Evolutionary conservation across 2,113 vertebrate species (phyloP), one percentile per base, ranked within the genome.

Genomic region (Gnathonemus longibarbis): DNA sequence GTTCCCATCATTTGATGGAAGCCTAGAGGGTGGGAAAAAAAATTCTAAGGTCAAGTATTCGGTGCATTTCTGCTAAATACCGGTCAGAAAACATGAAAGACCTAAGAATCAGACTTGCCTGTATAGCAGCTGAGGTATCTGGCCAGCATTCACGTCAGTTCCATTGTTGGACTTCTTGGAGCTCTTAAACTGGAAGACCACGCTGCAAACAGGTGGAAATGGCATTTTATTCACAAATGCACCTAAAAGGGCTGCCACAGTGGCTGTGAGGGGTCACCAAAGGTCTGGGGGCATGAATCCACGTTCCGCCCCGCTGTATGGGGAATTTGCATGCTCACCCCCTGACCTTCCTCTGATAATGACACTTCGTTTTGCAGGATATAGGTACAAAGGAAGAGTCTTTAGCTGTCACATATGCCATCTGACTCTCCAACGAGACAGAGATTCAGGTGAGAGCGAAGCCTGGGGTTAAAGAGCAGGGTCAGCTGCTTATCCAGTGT

Each of bases 101-200:
- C 11, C 48, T 15, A 17, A 49, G 11, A 31, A 35, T 8, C 15
- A 49, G 10, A 74, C 92, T 93, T 96, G 96, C 98, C 98, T 98
- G 96, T 99, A 99, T 0, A 99, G 93, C 21, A 99, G 95, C 84
- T 99, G 98, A 1, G 98, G 98, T 93, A 99, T 99, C 93, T 99
- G 98, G 56, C 98, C 98, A 31, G 98, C 98, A 90, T 99, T 99
- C 52, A 99, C 98, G 94, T 99, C 98, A 27, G 98, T 99, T 92
- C 98, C 98, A 83, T 99, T 99, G 94, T 99, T 99, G 91, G 98
- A 99, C 93, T 99, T 99, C 96, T 99, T 99, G n/a, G 98, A 99
- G 95, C 98, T 99, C 94, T 99, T 99, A 94, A 99, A 99, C 91
- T 99, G 98, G 94, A 98, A 99, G 50, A 99, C 97, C 92, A 99